These are phyloP conservation scores for Aplocera efformata DNA, from an alignment of 2,888 invertebrate genomes.

Conservation along the genomic window DNA sequence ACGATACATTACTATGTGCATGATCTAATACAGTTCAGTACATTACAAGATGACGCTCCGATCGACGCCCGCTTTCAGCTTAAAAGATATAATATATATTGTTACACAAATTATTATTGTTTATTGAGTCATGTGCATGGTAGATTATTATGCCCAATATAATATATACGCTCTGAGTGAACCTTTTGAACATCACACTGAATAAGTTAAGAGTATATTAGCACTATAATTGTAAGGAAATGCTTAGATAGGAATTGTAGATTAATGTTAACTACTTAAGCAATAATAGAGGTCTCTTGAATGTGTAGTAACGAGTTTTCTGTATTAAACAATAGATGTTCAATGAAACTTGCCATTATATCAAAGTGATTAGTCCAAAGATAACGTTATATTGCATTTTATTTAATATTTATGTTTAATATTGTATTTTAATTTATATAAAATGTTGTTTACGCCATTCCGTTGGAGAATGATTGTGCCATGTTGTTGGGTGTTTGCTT, in stretches of 20 bases:
- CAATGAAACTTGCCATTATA: conserved; percentile 56
- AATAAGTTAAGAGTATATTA: too few species aligned
- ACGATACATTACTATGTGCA: too few species aligned
- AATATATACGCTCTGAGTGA: too few species aligned
- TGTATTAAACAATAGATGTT: conserved; percentile 10
- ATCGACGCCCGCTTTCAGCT: too few species aligned
- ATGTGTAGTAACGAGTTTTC: conserved; percentile 7
- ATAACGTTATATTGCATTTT: conserved; percentile 51
- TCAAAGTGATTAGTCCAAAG: conserved; percentile 67
- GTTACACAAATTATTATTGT: too few species aligned
- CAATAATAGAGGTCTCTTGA: conserved; percentile 4
- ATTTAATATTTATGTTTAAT: conserved; percentile 37
- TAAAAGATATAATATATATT: too few species aligned
- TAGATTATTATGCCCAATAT: too few species aligned
- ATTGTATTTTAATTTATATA: conserved; percentile 23
- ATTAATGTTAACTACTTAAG: not conserved
- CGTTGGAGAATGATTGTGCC: conserved; percentile 35
- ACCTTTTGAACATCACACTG: too few species aligned
- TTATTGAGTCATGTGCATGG: too few species aligned
- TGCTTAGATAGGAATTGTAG: not conserved
- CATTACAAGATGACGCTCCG: too few species aligned
- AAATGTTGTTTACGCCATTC: conserved; percentile 29
- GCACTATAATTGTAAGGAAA: not conserved
- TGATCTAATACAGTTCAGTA: too few species aligned
- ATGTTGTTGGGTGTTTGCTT: conserved; percentile 32